Evolutionary conservation across 2,113 vertebrate species (phyloP).

Genomic region (Sakesphorus luctuosus): DNA sequence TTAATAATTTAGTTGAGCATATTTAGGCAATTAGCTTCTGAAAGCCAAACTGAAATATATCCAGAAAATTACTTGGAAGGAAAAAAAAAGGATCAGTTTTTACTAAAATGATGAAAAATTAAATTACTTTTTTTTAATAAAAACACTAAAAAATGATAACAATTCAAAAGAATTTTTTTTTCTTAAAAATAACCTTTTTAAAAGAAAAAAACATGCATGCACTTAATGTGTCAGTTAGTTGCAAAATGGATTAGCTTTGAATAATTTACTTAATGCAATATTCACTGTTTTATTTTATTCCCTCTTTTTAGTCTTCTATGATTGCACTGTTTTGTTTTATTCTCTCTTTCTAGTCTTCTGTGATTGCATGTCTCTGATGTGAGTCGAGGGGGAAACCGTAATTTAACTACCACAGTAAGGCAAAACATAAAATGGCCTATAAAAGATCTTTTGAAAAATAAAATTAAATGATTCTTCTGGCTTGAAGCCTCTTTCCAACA

Average conservation of each 20-base stretch:
- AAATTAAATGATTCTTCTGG: slow-evolving; percentile 25
- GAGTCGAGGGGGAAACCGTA: neutral
- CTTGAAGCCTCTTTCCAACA: slow-evolving; percentile 32
- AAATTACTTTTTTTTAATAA: neutral
- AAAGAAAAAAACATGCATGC: neutral
- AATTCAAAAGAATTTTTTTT: neutral
- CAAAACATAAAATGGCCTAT: neutral
- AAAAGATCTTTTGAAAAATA: slow-evolving; percentile 33
- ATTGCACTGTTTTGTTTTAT: neutral
- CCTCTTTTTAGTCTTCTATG: neutral
- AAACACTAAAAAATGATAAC: neutral
- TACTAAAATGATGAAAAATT: neutral
- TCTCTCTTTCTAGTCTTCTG: neutral
- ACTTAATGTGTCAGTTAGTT: neutral
- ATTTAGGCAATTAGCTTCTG: neutral
- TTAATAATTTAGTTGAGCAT: neutral
- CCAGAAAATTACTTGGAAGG: neutral
- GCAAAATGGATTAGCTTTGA: neutral
- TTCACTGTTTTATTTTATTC: neutral
- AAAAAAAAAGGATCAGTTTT: neutral
- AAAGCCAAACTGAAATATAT: neutral
- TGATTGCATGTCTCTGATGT: neutral
- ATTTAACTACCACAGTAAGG: slow-evolving; percentile 17
- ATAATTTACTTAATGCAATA: slow-evolving; percentile 1
- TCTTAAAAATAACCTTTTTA: neutral